Percentiles rank a stretch among this genome's conserved stretches.
Conservation (phyloP, 2,113 vertebrate species). For the Poeciliopsis occidentalis region DNA sequence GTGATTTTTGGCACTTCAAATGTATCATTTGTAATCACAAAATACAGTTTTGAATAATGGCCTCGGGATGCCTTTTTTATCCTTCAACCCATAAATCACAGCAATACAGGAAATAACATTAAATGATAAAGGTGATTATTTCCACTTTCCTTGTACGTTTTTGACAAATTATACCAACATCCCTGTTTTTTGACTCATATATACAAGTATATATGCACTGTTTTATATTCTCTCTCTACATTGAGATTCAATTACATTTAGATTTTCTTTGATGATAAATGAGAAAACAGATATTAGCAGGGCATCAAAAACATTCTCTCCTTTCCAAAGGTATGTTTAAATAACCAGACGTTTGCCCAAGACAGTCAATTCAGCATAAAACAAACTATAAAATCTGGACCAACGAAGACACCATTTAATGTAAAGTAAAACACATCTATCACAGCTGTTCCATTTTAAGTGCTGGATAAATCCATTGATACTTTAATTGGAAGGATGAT, state of each 20-base stretch:
- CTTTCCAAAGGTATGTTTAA: not conserved
- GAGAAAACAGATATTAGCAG: too few species aligned
- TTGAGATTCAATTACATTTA: too few species aligned
- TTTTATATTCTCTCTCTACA: not conserved
- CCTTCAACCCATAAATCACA: not conserved
- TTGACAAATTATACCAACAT: not conserved
- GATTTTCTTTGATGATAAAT: too few species aligned
- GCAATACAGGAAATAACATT: not conserved
- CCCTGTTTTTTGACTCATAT: too few species aligned
- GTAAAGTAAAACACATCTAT: not conserved
- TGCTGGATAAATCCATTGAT: slow-evolving; percentile 13
- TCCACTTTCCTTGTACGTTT: not conserved
- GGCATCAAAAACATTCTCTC: too few species aligned
- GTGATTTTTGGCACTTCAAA: not conserved
- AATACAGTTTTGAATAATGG: not conserved
- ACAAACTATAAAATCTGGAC: not conserved
- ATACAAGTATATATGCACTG: not conserved
- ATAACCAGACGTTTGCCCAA: not conserved
- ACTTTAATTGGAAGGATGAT: slow-evolving; percentile 13
- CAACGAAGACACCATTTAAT: not conserved
- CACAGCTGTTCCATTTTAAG: slow-evolving; percentile 8
- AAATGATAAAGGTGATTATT: not conserved
- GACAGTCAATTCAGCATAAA: not conserved
- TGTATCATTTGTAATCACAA: not conserved
- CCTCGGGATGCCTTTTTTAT: not conserved